Evolutionary conservation across 2,888 invertebrate genomes (phyloP), one percentile per base, ranked within the genome.

Genomic region (Morpho achilles): DNA sequence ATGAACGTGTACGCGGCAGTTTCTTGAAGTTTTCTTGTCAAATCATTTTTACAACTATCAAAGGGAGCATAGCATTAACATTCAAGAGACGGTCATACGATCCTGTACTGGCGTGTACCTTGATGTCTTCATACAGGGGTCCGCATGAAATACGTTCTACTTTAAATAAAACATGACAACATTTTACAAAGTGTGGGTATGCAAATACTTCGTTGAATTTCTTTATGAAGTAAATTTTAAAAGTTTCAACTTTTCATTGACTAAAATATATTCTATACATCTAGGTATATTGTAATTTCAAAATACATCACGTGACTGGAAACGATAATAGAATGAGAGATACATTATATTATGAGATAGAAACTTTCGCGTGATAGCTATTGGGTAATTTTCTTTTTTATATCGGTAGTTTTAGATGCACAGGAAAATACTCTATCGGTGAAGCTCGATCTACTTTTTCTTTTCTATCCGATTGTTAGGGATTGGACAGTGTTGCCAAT

Each of bases 21-120:
- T 62, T 63, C 62, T 65, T 51, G 61, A 58, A 67, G 65, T 65
- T 70, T 77, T 81, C 72, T 79, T 69, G 72, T 71, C 74, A 78
- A 83, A 84, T 82, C 77, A 82, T 84, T 84, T 85, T 83, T 82
- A 84, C 77, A 83, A 84, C 82, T 84, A 82, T 82, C 83, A 82
- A 84, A 84, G 84, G 82, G 77, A 79, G 76, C 71, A 77, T 80
- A 72, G 72, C 80, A 86, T 87, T 86, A 84, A 87, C 82, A 88
- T 88, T 86, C 83, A 82, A 76, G 77, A 79, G 80, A 79, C 80
- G 80, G 79, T 75, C 79, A 77, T 70, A 74, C 77, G 79, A 81
- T 81, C 82, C 86, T 83, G 82, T 81, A 71, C 74, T 72, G 76
- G 70, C 74, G 70, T 76, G 78, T 76, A 72, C 66, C 70, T 77